These are phyloP conservation scores for Garrulus glandarius DNA, from an alignment of 2,797 vertebrate genomes.

Conservation along the genomic window DNA sequence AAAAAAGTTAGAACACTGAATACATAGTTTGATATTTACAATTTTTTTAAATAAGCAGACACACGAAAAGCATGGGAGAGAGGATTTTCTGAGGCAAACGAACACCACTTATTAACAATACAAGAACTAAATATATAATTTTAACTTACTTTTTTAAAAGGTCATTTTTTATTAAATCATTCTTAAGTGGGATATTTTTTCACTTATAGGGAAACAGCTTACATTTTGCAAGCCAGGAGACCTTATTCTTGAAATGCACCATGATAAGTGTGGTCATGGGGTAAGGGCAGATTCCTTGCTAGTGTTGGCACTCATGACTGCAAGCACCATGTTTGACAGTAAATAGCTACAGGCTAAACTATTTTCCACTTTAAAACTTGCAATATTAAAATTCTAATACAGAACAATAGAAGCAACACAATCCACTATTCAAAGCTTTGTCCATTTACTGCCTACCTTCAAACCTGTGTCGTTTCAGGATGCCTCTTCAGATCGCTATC, in stretches of 20 bases:
- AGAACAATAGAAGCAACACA: neutral
- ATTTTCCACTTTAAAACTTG: neutral
- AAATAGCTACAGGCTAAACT: neutral
- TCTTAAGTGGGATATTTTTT: slow-evolving; percentile 22
- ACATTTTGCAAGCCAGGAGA: neutral
- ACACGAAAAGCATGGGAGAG: neutral
- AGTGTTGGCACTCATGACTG: neutral
- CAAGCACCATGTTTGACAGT: neutral
- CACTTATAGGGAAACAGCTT: neutral
- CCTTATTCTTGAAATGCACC: neutral
- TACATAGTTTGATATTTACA: slow-evolving; percentile 40
- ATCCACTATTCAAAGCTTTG: neutral
- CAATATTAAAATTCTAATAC: neutral
- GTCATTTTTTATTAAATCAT: slow-evolving; percentile 31
- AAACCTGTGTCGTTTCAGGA: neutral
- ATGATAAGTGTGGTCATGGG: neutral
- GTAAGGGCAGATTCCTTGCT: neutral
- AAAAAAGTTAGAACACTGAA: neutral
- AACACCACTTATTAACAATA: slow-evolving; percentile 37
- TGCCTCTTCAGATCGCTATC: neutral
- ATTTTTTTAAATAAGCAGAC: neutral
- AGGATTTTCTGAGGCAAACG: neutral
- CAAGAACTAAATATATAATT: neutral
- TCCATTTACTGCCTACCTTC: neutral
- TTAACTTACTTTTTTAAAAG: slow-evolving; percentile 26